Percentiles rank a stretch among this genome's conserved stretches.
phyloP scores from a whole-genome alignment of 2,888 invertebrate species.

The Torymus tubicola region DNA sequence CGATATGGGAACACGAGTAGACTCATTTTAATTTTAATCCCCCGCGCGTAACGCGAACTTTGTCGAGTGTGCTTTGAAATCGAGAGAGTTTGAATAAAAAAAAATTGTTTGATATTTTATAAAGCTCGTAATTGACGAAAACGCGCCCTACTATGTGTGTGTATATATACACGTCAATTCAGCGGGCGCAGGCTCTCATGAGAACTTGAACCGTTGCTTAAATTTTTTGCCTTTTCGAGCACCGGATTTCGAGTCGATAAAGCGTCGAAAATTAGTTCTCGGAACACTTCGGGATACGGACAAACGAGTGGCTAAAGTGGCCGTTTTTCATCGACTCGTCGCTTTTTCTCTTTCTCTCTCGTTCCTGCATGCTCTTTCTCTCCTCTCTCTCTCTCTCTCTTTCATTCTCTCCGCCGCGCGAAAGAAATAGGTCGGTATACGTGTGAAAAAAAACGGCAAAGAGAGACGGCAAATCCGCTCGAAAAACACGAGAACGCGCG shows the following conservation, averaged over 20 bases:
- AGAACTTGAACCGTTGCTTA: conserved; percentile 12
- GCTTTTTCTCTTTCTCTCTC: too few relatives aligned
- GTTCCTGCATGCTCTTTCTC: too few relatives aligned
- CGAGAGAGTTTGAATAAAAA: not conserved
- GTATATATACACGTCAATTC: not conserved
- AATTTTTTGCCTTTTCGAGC: conserved; percentile 38
- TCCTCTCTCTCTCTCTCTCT: conserved; percentile 14
- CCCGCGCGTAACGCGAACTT: not conserved
- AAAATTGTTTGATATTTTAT: conserved; percentile 1
- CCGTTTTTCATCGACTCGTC: conserved; percentile 46
- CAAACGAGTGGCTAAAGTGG: conserved; percentile 52
- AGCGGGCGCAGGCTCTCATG: not conserved
- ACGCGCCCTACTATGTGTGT: not conserved
- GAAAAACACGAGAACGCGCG: too few relatives aligned
- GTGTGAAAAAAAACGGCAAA: not conserved
- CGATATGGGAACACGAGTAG: not conserved
- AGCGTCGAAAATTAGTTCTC: conserved; percentile 56
- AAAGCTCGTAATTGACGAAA: conserved; percentile 7
- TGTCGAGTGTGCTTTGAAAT: not conserved
- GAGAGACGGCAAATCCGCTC: too few relatives aligned
- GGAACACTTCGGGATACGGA: conserved; percentile 53
- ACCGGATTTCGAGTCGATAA: conserved; percentile 58
- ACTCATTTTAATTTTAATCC: conserved; percentile 20
- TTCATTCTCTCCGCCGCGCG: conserved; percentile 17
- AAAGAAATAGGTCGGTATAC: conserved; percentile 44